phyloP scores from a whole-genome alignment of 2,113 vertebrate species.

The Melanocharis versteri region DNA sequence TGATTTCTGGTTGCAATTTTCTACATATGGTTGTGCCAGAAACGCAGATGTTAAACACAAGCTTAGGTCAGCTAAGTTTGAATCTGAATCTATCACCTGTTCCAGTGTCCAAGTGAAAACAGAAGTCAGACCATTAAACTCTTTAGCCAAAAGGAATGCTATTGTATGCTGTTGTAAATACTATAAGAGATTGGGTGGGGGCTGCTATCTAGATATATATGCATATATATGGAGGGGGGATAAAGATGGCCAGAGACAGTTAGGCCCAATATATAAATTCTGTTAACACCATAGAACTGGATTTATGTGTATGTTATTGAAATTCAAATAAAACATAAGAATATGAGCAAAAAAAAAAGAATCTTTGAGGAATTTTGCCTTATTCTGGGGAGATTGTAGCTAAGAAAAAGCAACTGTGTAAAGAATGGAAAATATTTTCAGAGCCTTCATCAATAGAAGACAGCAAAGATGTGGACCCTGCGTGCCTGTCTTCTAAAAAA shows the following conservation, averaged over 20 bases:
- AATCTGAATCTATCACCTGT: not conserved
- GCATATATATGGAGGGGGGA: fast-evolving
- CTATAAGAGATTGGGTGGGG: not conserved
- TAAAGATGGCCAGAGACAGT: not conserved
- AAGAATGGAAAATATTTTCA: not conserved
- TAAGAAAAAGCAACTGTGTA: not conserved
- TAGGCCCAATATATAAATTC: not conserved
- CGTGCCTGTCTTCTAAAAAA: not conserved
- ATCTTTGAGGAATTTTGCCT: not conserved
- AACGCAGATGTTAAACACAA: not conserved
- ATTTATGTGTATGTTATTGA: not conserved
- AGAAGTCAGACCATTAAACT: not conserved
- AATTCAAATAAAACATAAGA: not conserved
- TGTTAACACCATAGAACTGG: not conserved
- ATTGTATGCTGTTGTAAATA: not conserved
- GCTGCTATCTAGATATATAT: not conserved
- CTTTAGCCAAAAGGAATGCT: not conserved
- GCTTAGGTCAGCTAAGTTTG: not conserved
- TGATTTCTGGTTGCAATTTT: not conserved
- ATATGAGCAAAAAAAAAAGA: not conserved
- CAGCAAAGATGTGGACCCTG: not conserved
- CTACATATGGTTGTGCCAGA: not conserved
- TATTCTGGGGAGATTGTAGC: not conserved
- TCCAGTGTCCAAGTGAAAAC: not conserved
- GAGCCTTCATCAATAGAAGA: not conserved